phyloP scores from a whole-genome alignment of 2,113 vertebrate genomes.

The Tetrax tetrax region DNA sequence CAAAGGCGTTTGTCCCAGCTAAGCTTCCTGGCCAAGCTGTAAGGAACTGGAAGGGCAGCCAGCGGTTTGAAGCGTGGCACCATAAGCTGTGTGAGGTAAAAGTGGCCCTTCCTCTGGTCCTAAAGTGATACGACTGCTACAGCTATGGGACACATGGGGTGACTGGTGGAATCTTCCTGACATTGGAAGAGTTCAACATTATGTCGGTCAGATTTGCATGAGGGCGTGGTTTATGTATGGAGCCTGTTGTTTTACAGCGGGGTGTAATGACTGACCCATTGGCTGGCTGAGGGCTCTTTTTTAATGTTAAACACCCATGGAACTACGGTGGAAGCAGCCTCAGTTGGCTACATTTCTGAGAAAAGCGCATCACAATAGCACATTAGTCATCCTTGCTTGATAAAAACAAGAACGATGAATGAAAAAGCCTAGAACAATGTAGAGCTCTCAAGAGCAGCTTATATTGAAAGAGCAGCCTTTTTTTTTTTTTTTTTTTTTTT shows the following conservation, averaged over 20 bases:
- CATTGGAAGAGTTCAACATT: not conserved
- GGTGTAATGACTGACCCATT: constrained; percentile 59
- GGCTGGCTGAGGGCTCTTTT: constrained; percentile 26
- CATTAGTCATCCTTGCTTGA: constrained; percentile 42
- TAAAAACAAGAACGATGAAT: constrained; percentile 40
- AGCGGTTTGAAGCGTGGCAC: not conserved
- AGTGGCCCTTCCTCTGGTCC: not conserved
- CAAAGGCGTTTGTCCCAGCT: not conserved
- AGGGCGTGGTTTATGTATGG: constrained; percentile 31
- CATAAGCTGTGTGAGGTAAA: not conserved
- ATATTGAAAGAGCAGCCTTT: not conserved
- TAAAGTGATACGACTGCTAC: not conserved
- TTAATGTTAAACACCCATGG: constrained; percentile 48
- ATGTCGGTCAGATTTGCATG: constrained; percentile 44
- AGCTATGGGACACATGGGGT: not conserved
- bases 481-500: not conserved
- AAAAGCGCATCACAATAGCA: constrained; percentile 48
- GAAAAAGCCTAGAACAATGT: not conserved
- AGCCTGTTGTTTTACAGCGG: constrained; percentile 44
- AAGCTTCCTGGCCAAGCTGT: not conserved
- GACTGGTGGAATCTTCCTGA: constrained; percentile 1
- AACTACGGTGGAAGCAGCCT: constrained; percentile 8
- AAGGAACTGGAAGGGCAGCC: not conserved
- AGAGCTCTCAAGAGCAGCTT: not conserved
- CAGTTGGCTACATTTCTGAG: constrained; percentile 45